Evolutionary conservation across 2,888 invertebrate genomes (phyloP).

Genomic region (Metallyticus violacea): DNA sequence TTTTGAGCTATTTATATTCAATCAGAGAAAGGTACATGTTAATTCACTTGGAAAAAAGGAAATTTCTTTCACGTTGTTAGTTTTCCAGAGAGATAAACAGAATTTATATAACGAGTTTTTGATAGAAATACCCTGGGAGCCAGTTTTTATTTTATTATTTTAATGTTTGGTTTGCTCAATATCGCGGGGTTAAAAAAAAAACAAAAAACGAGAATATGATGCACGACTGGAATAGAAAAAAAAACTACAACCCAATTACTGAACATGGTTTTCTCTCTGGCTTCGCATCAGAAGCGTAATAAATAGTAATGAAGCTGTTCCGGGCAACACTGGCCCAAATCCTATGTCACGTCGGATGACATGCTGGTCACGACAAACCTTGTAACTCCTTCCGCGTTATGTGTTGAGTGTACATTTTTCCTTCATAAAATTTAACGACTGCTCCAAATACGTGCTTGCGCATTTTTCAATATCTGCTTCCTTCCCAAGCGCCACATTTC

Average conservation of each 20-base stretch:
- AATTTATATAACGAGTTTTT: neutral
- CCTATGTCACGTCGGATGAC: neutral
- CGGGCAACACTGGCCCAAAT: neutral
- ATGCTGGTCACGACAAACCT: neutral
- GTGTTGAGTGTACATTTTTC: neutral
- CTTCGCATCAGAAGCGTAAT: neutral
- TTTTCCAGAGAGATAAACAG: neutral
- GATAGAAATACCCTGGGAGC: neutral
- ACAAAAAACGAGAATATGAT: neutral
- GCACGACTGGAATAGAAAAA: neutral
- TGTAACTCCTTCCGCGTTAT: neutral
- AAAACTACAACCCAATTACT: constrained; percentile 1
- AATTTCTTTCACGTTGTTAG: neutral
- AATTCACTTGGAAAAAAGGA: neutral
- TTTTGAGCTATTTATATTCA: neutral
- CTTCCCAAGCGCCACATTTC: neutral
- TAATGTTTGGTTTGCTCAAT: neutral
- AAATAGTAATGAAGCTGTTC: neutral
- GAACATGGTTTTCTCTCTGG: neutral
- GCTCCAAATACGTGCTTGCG: neutral
- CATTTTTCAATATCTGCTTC: neutral
- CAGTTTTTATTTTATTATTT: neutral
- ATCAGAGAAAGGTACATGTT: neutral
- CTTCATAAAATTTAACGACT: neutral
- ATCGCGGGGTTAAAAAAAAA: neutral